Conservation (phyloP, 2,888 invertebrate genomes). For the Rhagophthalmus giganteus region DNA sequence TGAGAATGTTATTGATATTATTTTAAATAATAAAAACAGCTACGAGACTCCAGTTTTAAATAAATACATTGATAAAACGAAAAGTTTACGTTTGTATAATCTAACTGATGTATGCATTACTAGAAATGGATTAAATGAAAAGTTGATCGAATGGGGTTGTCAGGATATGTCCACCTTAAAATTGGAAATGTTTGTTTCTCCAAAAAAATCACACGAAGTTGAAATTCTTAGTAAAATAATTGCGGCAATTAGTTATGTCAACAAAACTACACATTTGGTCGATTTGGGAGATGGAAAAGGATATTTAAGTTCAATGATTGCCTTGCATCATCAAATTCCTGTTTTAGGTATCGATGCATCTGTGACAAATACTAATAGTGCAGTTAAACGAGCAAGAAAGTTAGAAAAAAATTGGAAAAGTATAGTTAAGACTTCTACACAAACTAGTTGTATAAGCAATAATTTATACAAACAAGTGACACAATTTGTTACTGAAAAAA, state of each 20-base stretch:
- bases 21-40: constrained; percentile 54
- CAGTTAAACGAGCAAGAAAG: constrained; percentile 61
- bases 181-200: constrained; percentile 73
- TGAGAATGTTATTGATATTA: constrained; percentile 55
- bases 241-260: constrained; percentile 56
- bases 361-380: constrained; percentile 66
- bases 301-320: constrained; percentile 75
- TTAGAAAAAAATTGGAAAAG: constrained; percentile 54
- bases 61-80: constrained; percentile 42
- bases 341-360: constrained; percentile 84
- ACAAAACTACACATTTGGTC: constrained; percentile 60
- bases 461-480: constrained; percentile 64
- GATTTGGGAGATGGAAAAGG: constrained; percentile 92
- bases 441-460: constrained; percentile 23
- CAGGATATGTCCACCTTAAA: constrained; percentile 49
- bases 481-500: constrained; percentile 62
- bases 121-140: constrained; percentile 51
- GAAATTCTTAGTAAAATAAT: constrained; percentile 66
- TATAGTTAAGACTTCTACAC: constrained; percentile 32
- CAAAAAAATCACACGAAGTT: constrained; percentile 82
- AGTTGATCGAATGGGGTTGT: constrained; percentile 47
- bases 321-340: constrained; percentile 69
- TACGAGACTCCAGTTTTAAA: constrained; percentile 38
- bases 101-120: constrained; percentile 56
- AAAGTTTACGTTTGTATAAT: constrained; percentile 42